Evolutionary conservation across 2,888 invertebrate genomes (phyloP).

Genomic region (Agriopis marginaria): DNA sequence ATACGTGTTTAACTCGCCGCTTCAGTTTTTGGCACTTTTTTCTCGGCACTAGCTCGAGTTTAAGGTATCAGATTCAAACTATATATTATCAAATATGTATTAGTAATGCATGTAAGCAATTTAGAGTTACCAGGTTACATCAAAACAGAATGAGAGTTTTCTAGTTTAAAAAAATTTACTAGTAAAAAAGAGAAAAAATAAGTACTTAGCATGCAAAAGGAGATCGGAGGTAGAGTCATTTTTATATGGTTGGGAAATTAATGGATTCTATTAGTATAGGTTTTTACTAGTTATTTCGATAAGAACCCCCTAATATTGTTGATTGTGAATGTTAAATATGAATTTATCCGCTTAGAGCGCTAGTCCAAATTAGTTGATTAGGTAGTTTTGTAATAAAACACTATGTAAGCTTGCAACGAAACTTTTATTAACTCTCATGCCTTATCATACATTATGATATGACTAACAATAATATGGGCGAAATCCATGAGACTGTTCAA

Average conservation of each 20-base stretch:
- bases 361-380: constrained; percentile 35
- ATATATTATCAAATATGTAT: no score
- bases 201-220: not conserved
- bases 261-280: not conserved
- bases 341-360: constrained; percentile 20
- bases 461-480: constrained; percentile 4
- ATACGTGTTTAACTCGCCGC: no score
- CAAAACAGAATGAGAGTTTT: no score
- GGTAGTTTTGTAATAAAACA: constrained; percentile 21
- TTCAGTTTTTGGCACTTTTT: no score
- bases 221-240: not conserved
- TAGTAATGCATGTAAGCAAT: no score
- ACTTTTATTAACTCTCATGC: constrained; percentile 38
- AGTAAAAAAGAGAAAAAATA: no score
- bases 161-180: no score
- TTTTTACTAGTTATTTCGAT: not conserved
- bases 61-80: no score
- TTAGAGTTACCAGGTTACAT: no score
- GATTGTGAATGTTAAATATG: constrained; percentile 17
- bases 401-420: constrained; percentile 34
- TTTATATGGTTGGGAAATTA: not conserved
- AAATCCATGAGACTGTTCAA: constrained; percentile 27
- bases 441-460: constrained; percentile 17
- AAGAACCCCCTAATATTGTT: not conserved
- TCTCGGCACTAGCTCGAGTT: no score